Base-by-base conservation (phyloP, 2,113 vertebrate species). In the Apodemus speciosus region DNA sequence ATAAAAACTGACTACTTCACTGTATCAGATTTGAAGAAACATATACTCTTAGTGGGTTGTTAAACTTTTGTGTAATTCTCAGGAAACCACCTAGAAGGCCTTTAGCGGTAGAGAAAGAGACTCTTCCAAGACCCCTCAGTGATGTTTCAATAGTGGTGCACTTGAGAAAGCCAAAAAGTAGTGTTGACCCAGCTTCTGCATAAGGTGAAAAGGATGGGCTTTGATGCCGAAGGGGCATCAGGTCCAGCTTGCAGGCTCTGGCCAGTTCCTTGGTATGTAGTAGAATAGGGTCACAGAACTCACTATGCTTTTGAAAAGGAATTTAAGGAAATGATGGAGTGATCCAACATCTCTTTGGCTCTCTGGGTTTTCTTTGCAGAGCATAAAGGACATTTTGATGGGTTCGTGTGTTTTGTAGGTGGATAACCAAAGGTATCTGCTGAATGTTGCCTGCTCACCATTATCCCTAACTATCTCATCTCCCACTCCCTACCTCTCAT, bases 201-300 rank as follows among this genome's bases (percentile, higher is more conserved):
- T 0, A 9, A 25, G 2, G 3, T 2, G 8, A 16, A 13, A 4
- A 2, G 2, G 8, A 0, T 0, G 9, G 15, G 30, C 20, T 56
- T n/a, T 14, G 21, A 16, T 0, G 15, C 43, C 40, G 58, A 18
- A 0, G 27, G 25, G 1, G 14, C 1, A 9, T 13, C 10, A 46
- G 6, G 0, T 1, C 2, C 0, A 46, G 76, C 15, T 30, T 16
- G 18, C 3, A 2, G 27, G 72, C 40, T n/a, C 23, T 69, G 49
- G n/a, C 35, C 7, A 49, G 18, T 40, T 35, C 25, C 30, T 53
- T 5, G 38, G 38, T 56, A 21, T 40, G 14, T 18, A 58, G 51
- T 11, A 77, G 38, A 62, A 85, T 1, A 9, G 58, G 30, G 64
- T 56, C 46, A 14, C 25, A 53, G 35, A 93, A 85, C 40, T 60